Evolutionary conservation across 1,140 invertebrate species (phyloP).

Genomic region (Kradibia gibbosae): DNA sequence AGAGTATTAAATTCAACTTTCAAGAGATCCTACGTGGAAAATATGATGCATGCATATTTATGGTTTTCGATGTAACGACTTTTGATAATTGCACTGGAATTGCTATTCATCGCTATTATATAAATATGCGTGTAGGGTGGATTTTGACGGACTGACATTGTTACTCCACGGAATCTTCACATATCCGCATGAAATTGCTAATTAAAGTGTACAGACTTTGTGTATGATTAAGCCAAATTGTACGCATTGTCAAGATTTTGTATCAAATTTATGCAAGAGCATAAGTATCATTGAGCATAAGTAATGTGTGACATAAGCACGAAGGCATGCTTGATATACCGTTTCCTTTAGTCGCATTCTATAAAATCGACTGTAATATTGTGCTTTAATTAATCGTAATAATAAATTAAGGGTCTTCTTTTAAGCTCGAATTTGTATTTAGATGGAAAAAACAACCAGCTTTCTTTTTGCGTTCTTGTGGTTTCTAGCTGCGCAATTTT

Average conservation of each 20-base stretch:
- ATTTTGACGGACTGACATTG: slow-evolving; percentile 15
- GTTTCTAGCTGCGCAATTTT: neutral
- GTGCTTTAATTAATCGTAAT: neutral
- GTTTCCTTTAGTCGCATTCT: too few relatives aligned
- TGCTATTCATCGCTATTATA: neutral
- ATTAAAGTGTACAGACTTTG: neutral
- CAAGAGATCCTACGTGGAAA: neutral
- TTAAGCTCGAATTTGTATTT: neutral
- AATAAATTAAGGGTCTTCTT: neutral
- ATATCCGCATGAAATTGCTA: neutral
- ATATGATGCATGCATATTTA: neutral
- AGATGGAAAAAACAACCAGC: neutral
- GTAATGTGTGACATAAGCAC: neutral
- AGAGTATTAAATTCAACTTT: slow-evolving; percentile 15
- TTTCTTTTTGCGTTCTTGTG: neutral
- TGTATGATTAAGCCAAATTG: neutral
- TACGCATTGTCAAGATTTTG: neutral
- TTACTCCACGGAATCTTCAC: neutral
- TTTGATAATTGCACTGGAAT: neutral
- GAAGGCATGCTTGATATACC: neutral
- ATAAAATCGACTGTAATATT: neutral
- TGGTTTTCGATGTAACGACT: slow-evolving; percentile 7
- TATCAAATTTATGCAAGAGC: neutral
- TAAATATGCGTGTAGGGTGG: neutral
- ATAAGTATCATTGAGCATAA: neutral